Evolutionary conservation across 2,113 vertebrate species (phyloP).

Genomic region (Desmodus rotundus): DNA sequence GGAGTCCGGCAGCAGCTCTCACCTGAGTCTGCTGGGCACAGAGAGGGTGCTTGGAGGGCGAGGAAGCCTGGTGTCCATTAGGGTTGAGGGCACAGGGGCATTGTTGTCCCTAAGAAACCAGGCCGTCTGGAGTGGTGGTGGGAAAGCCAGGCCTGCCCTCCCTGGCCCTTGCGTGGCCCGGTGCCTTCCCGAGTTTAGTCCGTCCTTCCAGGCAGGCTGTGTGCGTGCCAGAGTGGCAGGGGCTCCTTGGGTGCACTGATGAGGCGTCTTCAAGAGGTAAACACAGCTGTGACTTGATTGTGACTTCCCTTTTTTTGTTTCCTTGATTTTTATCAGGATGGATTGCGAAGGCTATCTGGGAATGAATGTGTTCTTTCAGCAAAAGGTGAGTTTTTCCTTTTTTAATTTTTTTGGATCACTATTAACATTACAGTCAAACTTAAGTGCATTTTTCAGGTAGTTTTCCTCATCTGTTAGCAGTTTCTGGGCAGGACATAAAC

Average conservation of each 20-base stretch:
- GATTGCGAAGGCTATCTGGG: conserved; percentile 93
- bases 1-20: neutral
- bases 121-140: rapidly evolving
- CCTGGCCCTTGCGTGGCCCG: neutral
- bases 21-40: neutral
- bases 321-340: conserved; percentile 86
- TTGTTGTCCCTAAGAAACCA: neutral
- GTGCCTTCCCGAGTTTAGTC: neutral
- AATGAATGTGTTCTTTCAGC: conserved; percentile 92
- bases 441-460: neutral
- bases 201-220: no score
- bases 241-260: neutral
- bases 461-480: neutral
- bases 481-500: neutral
- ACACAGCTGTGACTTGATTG: conserved; percentile 1
- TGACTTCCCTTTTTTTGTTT: conserved; percentile 35
- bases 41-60: neutral
- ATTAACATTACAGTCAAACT: neutral
- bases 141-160: no score
- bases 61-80: neutral
- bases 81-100: neutral
- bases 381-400: conserved; percentile 88
- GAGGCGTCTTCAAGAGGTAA: no score
- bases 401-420: neutral
- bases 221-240: neutral